Conservation (phyloP, 2,113 vertebrate species). For the Lampris megalopsis region DNA sequence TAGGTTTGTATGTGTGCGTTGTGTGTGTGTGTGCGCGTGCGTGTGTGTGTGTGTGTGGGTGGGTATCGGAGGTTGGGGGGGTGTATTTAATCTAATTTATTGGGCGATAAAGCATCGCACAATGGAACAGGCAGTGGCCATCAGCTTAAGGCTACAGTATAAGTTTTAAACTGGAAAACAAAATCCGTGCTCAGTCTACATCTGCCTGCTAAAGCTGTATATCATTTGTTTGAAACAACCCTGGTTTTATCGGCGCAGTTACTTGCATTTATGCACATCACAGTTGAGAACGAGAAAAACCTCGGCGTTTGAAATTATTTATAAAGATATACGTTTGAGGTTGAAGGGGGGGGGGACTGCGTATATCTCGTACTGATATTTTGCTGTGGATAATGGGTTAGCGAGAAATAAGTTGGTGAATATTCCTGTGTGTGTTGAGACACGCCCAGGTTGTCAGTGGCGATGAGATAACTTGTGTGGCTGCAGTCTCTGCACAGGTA, state of each 20-base stretch:
- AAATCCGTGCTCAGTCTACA: neutral
- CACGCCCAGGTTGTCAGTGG: slow-evolving; percentile 80
- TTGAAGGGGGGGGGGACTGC: neutral
- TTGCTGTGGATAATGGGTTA: slow-evolving; percentile 1
- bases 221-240: slow-evolving; percentile 21
- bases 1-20: neutral
- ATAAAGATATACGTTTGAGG: neutral
- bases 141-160: neutral
- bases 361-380: neutral
- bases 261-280: neutral
- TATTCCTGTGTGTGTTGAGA: slow-evolving; percentile 63
- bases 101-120: slow-evolving; percentile 13
- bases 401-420: slow-evolving; percentile 53
- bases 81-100: slow-evolving; percentile 15
- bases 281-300: neutral
- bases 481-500: slow-evolving; percentile 58
- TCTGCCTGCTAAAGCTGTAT: neutral
- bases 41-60: neutral
- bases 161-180: slow-evolving; percentile 38
- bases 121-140: slow-evolving; percentile 11
- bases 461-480: slow-evolving; percentile 74
- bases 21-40: neutral
- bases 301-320: neutral
- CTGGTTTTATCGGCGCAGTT: neutral
- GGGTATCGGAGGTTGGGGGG: too few species aligned